These are phyloP conservation scores for Amiota minor DNA, from an alignment of 2,888 invertebrate species.

Conservation along the genomic window DNA sequence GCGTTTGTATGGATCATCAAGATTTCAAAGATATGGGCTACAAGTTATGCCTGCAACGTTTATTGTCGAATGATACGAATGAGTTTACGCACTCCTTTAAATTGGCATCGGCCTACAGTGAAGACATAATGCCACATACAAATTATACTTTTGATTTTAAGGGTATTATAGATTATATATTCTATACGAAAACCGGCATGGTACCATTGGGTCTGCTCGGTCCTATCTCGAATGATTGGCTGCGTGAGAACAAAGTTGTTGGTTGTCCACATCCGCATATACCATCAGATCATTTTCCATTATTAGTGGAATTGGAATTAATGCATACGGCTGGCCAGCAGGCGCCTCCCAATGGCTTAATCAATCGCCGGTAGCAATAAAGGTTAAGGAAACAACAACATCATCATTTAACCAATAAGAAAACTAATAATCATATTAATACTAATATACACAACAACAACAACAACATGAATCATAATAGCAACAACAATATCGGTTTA, in stretches of 20 bases:
- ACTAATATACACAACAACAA: slow-evolving; percentile 34
- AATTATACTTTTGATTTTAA: slow-evolving; percentile 99
- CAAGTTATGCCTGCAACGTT: slow-evolving; percentile 90
- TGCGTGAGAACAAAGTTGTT: slow-evolving; percentile 95
- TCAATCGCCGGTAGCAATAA: slow-evolving; percentile 87
- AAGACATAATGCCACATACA: slow-evolving; percentile 97
- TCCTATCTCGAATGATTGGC: slow-evolving; percentile 93
- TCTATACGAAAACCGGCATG: slow-evolving; percentile 97
- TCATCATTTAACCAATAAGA: slow-evolving; percentile 26
- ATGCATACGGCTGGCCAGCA: slow-evolving; percentile 82
- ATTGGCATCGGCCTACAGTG: slow-evolving; percentile 94
- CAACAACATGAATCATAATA: slow-evolving; percentile 43
- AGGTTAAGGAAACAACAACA: slow-evolving; percentile 54
- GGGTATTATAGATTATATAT: slow-evolving; percentile 99
- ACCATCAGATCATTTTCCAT: slow-evolving; percentile 96
- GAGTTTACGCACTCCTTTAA: slow-evolving; percentile 98
- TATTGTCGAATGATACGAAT: slow-evolving; percentile 89
- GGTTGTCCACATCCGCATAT: slow-evolving; percentile 98
- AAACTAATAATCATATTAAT: slow-evolving; percentile 9
- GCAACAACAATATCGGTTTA: slow-evolving; percentile 38
- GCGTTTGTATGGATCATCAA: slow-evolving; percentile 91
- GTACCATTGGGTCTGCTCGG: slow-evolving; percentile 95
- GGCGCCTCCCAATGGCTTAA: slow-evolving; percentile 84
- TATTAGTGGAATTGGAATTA: slow-evolving; percentile 93
- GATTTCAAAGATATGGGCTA: slow-evolving; percentile 98